Conservation (phyloP, 2,797 vertebrate species). For the Nyctibius grandis region DNA sequence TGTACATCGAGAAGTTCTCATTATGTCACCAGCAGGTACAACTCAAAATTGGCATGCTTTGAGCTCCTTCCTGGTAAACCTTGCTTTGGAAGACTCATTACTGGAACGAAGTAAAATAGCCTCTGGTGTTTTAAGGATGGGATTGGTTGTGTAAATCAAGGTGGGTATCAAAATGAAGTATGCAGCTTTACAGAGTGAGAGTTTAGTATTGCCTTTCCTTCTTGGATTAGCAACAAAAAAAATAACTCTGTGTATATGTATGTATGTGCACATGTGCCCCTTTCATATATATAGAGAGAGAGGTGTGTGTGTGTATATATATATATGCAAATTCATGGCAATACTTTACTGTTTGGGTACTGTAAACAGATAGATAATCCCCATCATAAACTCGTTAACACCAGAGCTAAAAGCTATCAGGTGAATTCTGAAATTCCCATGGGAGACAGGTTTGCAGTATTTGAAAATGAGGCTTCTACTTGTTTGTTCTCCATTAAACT, state of each 20-base stretch:
- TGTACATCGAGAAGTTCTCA: not conserved
- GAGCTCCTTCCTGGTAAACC: not conserved
- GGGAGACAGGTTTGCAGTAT: not conserved
- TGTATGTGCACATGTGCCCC: not conserved
- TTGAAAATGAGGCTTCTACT: not conserved
- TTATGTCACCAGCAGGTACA: not conserved
- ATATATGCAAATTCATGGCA: not conserved
- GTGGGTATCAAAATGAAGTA: not conserved
- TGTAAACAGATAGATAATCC: not conserved
- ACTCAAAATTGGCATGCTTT: not conserved
- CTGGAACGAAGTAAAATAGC: not conserved
- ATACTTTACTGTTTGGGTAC: not conserved
- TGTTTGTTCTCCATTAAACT: not conserved
- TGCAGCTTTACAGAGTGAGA: not conserved
- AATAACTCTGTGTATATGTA: not conserved
- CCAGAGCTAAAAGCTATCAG: not conserved
- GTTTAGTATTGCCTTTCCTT: not conserved
- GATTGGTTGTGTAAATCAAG: not conserved
- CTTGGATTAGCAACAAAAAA: not conserved
- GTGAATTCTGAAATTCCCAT: not conserved
- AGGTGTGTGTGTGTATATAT: no score
- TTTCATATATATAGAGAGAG: not conserved
- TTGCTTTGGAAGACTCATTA: not conserved
- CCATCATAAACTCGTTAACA: not conserved
- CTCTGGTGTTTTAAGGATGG: not conserved